phyloP scores from a whole-genome alignment of 2,888 invertebrate genomes.

The Lithosia quadra region DNA sequence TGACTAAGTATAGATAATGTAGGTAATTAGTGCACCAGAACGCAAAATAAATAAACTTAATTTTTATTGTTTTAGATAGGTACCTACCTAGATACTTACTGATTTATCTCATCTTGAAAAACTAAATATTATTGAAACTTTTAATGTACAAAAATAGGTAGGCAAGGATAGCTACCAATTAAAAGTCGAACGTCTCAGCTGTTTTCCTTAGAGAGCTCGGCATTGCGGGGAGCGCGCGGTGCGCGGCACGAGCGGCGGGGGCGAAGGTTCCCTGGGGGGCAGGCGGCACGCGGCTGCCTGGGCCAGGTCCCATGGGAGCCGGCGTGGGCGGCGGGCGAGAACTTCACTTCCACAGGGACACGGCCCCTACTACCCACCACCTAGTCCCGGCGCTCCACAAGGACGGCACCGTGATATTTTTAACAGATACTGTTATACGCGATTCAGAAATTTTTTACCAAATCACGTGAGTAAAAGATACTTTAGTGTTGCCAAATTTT shows the following conservation, averaged over 20 bases:
- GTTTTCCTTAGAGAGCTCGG: slow-evolving; percentile 74
- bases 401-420: slow-evolving; percentile 80
- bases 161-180: slow-evolving; percentile 69
- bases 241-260: slow-evolving; percentile 55
- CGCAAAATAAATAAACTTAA: no score
- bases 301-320: slow-evolving; percentile 79
- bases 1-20: no score
- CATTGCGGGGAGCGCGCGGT: slow-evolving; percentile 46
- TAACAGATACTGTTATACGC: slow-evolving; percentile 67
- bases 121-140: background rate
- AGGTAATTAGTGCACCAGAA: no score
- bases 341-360: slow-evolving; percentile 80
- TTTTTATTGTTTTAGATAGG: no score
- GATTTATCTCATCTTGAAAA: background rate
- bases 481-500: no score
- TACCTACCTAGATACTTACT: no score
- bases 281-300: slow-evolving; percentile 79
- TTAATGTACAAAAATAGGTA: background rate
- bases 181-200: slow-evolving; percentile 80
- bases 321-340: slow-evolving; percentile 83
- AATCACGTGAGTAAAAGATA: slow-evolving; percentile 33
- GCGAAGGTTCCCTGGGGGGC: slow-evolving; percentile 74
- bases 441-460: slow-evolving; percentile 53
- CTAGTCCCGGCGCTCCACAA: slow-evolving; percentile 59
- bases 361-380: slow-evolving; percentile 68